Conservation (phyloP, 2,797 vertebrate species). For the Gymnoscopelus microlampas region DNA sequence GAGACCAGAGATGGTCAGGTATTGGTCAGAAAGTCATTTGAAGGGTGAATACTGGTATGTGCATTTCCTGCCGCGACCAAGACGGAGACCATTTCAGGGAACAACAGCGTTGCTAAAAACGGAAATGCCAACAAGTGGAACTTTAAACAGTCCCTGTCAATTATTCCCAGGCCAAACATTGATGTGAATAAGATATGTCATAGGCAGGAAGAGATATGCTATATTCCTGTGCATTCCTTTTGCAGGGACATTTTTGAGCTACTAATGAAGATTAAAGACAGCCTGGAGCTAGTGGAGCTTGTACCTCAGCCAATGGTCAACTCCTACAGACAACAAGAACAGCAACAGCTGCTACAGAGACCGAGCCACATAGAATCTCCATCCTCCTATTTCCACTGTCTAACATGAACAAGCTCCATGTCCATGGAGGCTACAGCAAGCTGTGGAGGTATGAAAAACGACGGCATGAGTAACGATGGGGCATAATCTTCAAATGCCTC, state of each 20-base stretch:
- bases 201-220: constrained; percentile 87
- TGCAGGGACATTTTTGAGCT: too few relatives aligned
- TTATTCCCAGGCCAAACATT: constrained; percentile 85
- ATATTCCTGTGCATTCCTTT: constrained; percentile 88
- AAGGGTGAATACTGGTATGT: constrained; percentile 97
- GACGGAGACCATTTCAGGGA: constrained; percentile 97
- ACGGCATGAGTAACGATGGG: background rate
- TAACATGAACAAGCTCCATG: too few relatives aligned
- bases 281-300: too few relatives aligned
- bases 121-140: constrained; percentile 89
- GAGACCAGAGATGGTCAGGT: constrained; percentile 97
- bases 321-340: too few relatives aligned
- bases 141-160: constrained; percentile 92
- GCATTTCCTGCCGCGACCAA: constrained; percentile 96
- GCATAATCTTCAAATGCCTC: constrained; percentile 5
- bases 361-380: too few relatives aligned
- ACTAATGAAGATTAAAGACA: too few relatives aligned
- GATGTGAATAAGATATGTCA: constrained; percentile 72
- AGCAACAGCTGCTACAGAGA: too few relatives aligned
- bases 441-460: background rate
- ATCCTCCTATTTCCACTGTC: too few relatives aligned
- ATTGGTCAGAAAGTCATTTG: constrained; percentile 93
- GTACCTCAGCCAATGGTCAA: too few relatives aligned
- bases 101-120: constrained; percentile 90
- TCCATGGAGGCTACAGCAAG: too few relatives aligned